A percentile compares a stretch with the other conserved stretches of the same genome.
Evolutionary conservation across 2,113 vertebrate species (phyloP).

Genomic region (Pontoporia blainvillei): DNA sequence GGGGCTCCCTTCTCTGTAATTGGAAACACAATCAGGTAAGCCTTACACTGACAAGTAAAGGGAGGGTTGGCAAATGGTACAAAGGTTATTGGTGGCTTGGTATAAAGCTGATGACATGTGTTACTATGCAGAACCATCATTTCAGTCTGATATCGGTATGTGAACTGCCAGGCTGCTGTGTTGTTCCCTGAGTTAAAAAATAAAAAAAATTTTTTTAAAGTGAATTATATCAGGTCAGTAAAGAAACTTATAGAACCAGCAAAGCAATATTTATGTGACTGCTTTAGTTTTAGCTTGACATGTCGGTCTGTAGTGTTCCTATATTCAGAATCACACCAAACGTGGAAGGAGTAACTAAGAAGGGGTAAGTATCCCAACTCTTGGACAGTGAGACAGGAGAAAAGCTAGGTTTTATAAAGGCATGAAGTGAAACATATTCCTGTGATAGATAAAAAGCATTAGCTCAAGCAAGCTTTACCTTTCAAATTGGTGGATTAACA

Average conservation of each 20-base stretch:
- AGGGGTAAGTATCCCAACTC: slow-evolving; percentile 29
- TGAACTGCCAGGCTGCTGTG: slow-evolving; percentile 88
- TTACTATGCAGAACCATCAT: slow-evolving; percentile 91
- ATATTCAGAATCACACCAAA: slow-evolving; percentile 28
- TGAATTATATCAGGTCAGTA: slow-evolving; percentile 84
- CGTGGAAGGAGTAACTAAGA: slow-evolving; percentile 48
- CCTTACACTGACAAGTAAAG: slow-evolving; percentile 85
- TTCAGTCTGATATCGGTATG: slow-evolving; percentile 91
- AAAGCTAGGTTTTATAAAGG: slow-evolving; percentile 59
- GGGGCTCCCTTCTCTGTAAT: slow-evolving; percentile 92
- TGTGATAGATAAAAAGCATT: slow-evolving; percentile 68
- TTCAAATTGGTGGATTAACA: slow-evolving; percentile 59
- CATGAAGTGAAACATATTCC: slow-evolving; percentile 59
- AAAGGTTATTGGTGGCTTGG: slow-evolving; percentile 89
- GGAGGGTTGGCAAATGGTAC: slow-evolving; percentile 87
- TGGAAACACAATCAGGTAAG: slow-evolving; percentile 97
- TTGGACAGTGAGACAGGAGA: slow-evolving; percentile 30
- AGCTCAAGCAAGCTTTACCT: slow-evolving; percentile 62
- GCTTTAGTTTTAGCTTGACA: slow-evolving; percentile 58
- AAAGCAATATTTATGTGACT: slow-evolving; percentile 72
- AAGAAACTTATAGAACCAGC: slow-evolving; percentile 82
- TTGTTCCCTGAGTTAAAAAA: slow-evolving; percentile 79
- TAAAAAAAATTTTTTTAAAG: slow-evolving; percentile 72
- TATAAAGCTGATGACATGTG: slow-evolving; percentile 93
- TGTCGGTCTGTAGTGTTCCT: slow-evolving; percentile 29